Base-by-base conservation (phyloP, 2,888 invertebrate genomes). In the Erebia aethiops region DNA sequence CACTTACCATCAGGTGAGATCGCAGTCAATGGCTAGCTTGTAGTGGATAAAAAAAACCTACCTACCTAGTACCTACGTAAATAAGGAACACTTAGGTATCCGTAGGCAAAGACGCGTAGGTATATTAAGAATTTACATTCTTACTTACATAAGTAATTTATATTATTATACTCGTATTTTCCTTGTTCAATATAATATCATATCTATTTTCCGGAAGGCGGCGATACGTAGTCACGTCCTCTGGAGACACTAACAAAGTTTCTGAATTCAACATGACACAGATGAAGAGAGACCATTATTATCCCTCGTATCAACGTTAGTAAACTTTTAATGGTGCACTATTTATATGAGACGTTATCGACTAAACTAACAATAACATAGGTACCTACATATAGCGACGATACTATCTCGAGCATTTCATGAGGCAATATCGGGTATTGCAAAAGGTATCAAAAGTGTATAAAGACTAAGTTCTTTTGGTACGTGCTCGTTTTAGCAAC, bases 401-500 rank as follows among this genome's bases (percentile, higher is more conserved):
- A 62, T 62, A 49, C 62, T 67, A 21, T 63, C 43, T 57, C 18
- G 43, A 56, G 57, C 16, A 26, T 71, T 62, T 46, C 49, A 56
- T 51, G 64, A 71, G 71, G 70, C 52, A 70, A 72, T 72, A 71
- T 72, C 57, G 41, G 16, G 52, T 18, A 67, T 41, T 14, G 60
- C 60, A 54, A 61, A 70, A 67, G 58, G 65, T 70, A 70, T 69
- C 66, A 67, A 72, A 68, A 70, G 65, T 71, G 65, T 70, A 52
- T 67, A 41, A 67, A 67, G 67, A 58, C 58, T 68, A 70, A 74
- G 71, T 71, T 70, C 60, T 66, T 64, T 70, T 67, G 70, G 69
- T 71, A 77, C 77, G 76, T 75, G 77, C 69, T 65, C 69, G 64
- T 68, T 73, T 74, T 72, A 73, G 69, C 64, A 74, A 76, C 65